Evolutionary conservation across 2,797 vertebrate genomes (phyloP).

Genomic region (Smutsia temminckii): DNA sequence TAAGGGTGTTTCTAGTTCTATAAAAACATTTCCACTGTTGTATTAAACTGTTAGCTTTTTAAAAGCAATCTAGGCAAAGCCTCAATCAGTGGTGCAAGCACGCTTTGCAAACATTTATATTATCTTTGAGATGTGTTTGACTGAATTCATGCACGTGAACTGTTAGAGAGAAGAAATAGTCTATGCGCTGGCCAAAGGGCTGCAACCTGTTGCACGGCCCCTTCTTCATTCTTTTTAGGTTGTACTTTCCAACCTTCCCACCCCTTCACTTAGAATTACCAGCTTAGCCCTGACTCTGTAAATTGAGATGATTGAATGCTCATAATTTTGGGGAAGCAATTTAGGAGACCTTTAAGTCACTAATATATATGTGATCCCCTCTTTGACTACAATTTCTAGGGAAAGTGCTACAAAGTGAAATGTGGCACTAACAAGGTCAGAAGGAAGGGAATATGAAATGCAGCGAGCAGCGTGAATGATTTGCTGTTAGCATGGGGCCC

Average conservation of each 20-base stretch:
- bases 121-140: neutral
- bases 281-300: neutral
- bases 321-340: conserved; percentile 77
- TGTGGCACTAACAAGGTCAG: conserved; percentile 82
- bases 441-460: conserved; percentile 85
- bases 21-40: conserved; percentile 20
- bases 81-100: neutral
- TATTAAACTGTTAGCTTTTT: neutral
- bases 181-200: neutral
- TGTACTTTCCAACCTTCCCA: conserved; percentile 1
- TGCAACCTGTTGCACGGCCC: neutral
- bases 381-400: conserved; percentile 71
- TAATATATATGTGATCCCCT: conserved; percentile 72
- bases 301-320: conserved; percentile 68
- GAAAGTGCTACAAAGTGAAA: conserved; percentile 80
- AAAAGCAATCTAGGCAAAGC: neutral
- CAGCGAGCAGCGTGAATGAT: conserved; percentile 85
- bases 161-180: neutral
- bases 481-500: conserved; percentile 87
- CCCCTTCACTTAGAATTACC: conserved; percentile 8
- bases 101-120: conserved; percentile 12
- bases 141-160: neutral
- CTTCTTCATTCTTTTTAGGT: neutral
- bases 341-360: conserved; percentile 81
- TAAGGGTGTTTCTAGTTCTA: neutral